Evolutionary conservation across 2,113 vertebrate genomes (phyloP), one percentile per base, ranked within the genome.

Genomic region (Protobothrops mucrosquamatus): DNA sequence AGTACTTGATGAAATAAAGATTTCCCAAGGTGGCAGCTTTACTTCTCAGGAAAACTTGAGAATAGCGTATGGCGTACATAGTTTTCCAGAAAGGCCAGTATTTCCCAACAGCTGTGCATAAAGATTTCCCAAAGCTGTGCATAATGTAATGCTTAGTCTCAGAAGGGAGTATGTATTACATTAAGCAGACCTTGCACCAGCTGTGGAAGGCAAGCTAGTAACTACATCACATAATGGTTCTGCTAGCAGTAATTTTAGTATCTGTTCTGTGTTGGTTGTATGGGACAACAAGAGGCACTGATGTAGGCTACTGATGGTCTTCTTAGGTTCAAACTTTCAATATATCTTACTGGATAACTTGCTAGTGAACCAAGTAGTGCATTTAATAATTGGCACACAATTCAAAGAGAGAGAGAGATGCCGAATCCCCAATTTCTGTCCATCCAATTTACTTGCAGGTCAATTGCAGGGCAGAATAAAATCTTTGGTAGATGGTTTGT

Each of bases 141-240:
- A 81, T 39, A 39, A 81, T 81, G 74, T 81, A 81, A 81, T 81
- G 7, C 34, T 81, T 81, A 81, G 34, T 22, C 34, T 81, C 74
- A 10, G 18, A 81, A 64, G 94, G 92, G 92, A 96, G 81, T 24
- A 55, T 22, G 34, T 22, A 43, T 87, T 24, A 48, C 1, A 1
- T 93, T 90, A n/a, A 94, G 92, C 93, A 95, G 87, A 93, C 88
- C 86, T 87, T 92, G 34, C 88, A 92, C 92, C 91, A 12, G 88
- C 90, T 92, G 85, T 23, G 89, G 89, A 92, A 94, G 89, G 90
- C 85, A 64, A 91, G 52, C 46, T n/a, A 88, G 81, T 15, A 94
- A 81, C 93, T n/a, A 0, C 54, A 61, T 89, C 89, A 56, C 51
- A 18, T 86, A 29, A 14, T 10, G 59, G 23, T 43, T 59, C 56